Percentiles rank a stretch among this genome's conserved stretches.
phyloP scores from a whole-genome alignment of 2,888 invertebrate genomes.

The Hydropsyche betteni region DNA sequence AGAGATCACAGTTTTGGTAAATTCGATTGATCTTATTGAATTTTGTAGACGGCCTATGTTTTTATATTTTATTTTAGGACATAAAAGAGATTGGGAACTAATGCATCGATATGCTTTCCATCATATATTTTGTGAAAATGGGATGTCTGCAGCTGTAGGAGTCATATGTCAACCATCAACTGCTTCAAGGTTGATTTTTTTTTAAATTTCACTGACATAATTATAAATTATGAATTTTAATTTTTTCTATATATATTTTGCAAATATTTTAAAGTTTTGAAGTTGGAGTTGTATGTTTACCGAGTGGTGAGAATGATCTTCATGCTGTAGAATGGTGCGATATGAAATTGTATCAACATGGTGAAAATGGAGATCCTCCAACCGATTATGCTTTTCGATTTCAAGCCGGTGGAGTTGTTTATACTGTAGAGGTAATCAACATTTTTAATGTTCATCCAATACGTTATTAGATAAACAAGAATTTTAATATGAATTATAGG shows the following conservation, averaged over 20 bases:
- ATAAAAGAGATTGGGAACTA: constrained; percentile 76
- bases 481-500: constrained; percentile 55
- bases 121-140: constrained; percentile 77
- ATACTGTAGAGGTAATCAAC: constrained; percentile 65
- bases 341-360: constrained; percentile 72
- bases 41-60: background rate
- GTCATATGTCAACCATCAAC: constrained; percentile 80
- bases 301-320: constrained; percentile 59
- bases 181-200: constrained; percentile 63
- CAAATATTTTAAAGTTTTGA: constrained; percentile 65
- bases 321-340: constrained; percentile 70
- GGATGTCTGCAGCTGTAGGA: constrained; percentile 74
- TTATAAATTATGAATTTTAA: background rate
- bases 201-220: background rate
- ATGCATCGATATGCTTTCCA: constrained; percentile 84
- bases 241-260: background rate
- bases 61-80: constrained; percentile 60
- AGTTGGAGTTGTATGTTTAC: constrained; percentile 69
- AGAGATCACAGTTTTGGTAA: constrained; percentile 82
- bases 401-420: constrained; percentile 65
- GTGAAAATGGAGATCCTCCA: constrained; percentile 72
- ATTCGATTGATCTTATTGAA: background rate
- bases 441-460: constrained; percentile 30
- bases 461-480: background rate
- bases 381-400: constrained; percentile 73